Percentiles rank a stretch among this genome's conserved stretches.
Conservation (phyloP, 2,113 vertebrate species). For the Candoia aspera region DNA sequence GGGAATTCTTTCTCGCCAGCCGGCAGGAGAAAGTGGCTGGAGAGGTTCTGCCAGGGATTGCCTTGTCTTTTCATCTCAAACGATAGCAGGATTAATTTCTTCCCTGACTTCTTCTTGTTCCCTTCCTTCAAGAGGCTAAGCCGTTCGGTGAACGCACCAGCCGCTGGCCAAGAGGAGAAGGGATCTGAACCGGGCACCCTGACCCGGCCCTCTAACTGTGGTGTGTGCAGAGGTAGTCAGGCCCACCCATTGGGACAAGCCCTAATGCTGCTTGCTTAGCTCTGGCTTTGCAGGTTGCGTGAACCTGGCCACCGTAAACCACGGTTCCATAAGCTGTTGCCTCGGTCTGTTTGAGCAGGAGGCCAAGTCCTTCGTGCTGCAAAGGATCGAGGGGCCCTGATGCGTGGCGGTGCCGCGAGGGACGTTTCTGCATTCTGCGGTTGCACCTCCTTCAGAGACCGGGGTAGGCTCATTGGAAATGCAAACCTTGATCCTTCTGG, state of each 20-base stretch:
- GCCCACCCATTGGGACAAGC: background rate
- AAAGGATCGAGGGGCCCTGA: background rate
- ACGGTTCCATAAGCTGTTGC: background rate
- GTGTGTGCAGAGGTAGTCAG: background rate
- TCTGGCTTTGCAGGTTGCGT: background rate
- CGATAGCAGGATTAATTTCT: background rate
- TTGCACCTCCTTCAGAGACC: background rate
- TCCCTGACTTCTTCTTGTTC: background rate
- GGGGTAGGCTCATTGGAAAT: constrained; percentile 2
- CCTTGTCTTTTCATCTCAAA: background rate
- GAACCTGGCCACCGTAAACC: background rate
- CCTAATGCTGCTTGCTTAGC: background rate
- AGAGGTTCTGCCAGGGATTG: too few relatives aligned
- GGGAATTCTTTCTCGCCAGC: background rate
- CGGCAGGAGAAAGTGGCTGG: background rate
- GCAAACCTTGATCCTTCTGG: constrained; percentile 26
- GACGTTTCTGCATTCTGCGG: background rate
- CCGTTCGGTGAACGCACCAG: background rate
- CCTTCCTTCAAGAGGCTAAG: background rate
- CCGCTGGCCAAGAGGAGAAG: background rate
- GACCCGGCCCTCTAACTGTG: background rate
- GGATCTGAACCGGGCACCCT: background rate
- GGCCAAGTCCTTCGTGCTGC: too few relatives aligned
- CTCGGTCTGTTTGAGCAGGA: too few relatives aligned
- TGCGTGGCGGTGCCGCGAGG: too few relatives aligned